These are phyloP conservation scores for Agonopterix arenella DNA, from an alignment of 2,888 invertebrate species.

Conservation along the genomic window DNA sequence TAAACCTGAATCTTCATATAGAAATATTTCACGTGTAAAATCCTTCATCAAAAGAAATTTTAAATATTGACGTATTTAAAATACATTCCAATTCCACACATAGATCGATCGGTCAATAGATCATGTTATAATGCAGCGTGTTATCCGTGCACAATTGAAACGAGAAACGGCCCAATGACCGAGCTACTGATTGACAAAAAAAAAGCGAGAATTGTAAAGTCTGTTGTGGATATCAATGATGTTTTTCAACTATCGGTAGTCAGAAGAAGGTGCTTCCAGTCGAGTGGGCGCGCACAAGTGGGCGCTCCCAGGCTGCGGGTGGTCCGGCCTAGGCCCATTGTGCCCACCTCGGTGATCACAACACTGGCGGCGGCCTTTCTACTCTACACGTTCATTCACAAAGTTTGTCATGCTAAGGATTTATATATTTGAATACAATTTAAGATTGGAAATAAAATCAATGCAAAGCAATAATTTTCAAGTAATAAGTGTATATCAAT, in stretches of 20 bases:
- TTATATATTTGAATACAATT: too few relatives aligned
- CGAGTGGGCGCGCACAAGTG: slow-evolving; percentile 42
- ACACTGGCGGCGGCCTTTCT: slow-evolving; percentile 33
- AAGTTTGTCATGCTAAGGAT: too few relatives aligned
- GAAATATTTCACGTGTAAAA: slow-evolving; percentile 26
- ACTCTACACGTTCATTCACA: slow-evolving; percentile 1
- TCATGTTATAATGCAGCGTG: slow-evolving; percentile 28
- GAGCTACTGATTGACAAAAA: slow-evolving; percentile 34
- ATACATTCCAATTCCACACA: slow-evolving; percentile 13
- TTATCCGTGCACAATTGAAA: slow-evolving; percentile 50
- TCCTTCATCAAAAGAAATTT: slow-evolving; percentile 31
- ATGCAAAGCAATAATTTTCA: too few relatives aligned
- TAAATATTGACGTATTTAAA: slow-evolving; percentile 21
- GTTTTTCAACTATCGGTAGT: slow-evolving; percentile 8
- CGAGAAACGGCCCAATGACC: slow-evolving; percentile 48
- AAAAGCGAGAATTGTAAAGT: slow-evolving; percentile 13
- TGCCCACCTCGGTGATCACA: slow-evolving; percentile 44
- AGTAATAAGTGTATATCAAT: too few relatives aligned
- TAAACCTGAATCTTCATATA: too few relatives aligned
- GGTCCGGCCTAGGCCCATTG: slow-evolving; percentile 40
- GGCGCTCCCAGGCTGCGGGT: slow-evolving; percentile 48
- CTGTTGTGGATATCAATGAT: slow-evolving; percentile 42
- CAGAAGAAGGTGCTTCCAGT: slow-evolving; percentile 37
- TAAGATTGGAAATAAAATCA: too few relatives aligned
- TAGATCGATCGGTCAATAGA: slow-evolving; percentile 35